These are phyloP conservation scores for Cydia fagiglandana DNA, from an alignment of 1,140 invertebrate genomes.

Conservation along the genomic window DNA sequence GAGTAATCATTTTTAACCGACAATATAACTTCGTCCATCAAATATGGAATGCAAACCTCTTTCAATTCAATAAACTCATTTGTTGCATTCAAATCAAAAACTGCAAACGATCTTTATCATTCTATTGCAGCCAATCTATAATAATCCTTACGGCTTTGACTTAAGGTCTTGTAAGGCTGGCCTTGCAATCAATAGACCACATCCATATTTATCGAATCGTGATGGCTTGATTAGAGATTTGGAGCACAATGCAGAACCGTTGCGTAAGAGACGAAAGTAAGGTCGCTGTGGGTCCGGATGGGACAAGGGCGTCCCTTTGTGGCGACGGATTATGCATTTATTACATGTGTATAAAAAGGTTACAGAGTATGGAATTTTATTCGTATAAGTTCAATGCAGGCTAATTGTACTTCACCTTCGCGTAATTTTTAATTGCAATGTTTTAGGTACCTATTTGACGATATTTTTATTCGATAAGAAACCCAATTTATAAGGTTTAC, in stretches of 20 bases:
- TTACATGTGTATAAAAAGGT: background rate
- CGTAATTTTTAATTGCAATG: no score
- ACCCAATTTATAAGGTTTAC: no score
- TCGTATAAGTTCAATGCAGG: background rate
- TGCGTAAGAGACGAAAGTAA: conserved; percentile 25
- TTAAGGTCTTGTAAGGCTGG: background rate
- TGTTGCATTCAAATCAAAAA: conserved; percentile 11
- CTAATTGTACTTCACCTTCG: background rate
- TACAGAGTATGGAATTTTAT: background rate
- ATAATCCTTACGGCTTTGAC: background rate
- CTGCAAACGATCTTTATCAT: conserved; percentile 16
- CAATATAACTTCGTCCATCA: background rate
- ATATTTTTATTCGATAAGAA: no score
- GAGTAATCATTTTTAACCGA: no score
- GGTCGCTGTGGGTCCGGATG: background rate
- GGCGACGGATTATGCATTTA: background rate
- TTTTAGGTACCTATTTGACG: no score
- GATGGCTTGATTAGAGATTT: conserved; percentile 26
- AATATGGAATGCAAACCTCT: background rate
- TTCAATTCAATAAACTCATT: conserved; percentile 2
- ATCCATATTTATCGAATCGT: conserved; percentile 25
- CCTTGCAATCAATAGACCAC: conserved; percentile 29
- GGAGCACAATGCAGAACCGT: conserved; percentile 8
- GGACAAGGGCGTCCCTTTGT: conserved; percentile 9
- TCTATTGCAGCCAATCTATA: background rate